phyloP scores from a whole-genome alignment of 2,113 vertebrate species.

The Pyxicephalus adspersus region DNA sequence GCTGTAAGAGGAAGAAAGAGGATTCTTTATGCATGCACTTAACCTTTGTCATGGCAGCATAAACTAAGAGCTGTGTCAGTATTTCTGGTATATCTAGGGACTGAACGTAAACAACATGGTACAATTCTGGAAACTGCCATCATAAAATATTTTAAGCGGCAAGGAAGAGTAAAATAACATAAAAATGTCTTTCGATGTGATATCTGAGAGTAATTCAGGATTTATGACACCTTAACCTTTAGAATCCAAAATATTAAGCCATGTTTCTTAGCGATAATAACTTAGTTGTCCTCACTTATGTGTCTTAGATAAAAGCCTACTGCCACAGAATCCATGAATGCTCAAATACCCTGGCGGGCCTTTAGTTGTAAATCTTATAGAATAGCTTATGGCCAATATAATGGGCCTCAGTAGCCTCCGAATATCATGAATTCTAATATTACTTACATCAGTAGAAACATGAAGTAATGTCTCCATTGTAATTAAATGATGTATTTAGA shows the following conservation, averaged over 20 bases:
- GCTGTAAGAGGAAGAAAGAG: slow-evolving; percentile 36
- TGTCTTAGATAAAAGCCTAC: slow-evolving; percentile 84
- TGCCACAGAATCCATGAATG: slow-evolving; percentile 92
- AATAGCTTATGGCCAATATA: slow-evolving; percentile 95
- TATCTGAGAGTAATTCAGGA: slow-evolving; percentile 85
- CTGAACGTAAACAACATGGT: slow-evolving; percentile 79
- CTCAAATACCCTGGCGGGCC: slow-evolving; percentile 92
- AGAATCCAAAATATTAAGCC: slow-evolving; percentile 89
- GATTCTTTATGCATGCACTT: slow-evolving; percentile 58
- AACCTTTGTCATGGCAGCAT: slow-evolving; percentile 62
- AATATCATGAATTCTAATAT: slow-evolving; percentile 99
- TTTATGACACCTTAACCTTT: slow-evolving; percentile 85
- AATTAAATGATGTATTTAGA: slow-evolving; percentile 96
- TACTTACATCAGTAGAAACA: slow-evolving; percentile 99
- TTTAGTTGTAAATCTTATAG: slow-evolving; percentile 95
- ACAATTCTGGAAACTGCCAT: slow-evolving; percentile 80
- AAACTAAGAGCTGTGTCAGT: slow-evolving; percentile 77
- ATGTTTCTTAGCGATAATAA: slow-evolving; percentile 88
- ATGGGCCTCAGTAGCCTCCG: slow-evolving; percentile 94
- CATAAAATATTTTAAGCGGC: slow-evolving; percentile 86
- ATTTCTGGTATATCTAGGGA: slow-evolving; percentile 76
- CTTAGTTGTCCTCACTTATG: slow-evolving; percentile 82
- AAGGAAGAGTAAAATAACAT: slow-evolving; percentile 85
- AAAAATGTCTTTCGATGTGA: slow-evolving; percentile 88
- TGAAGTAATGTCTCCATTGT: slow-evolving; percentile 97